phyloP scores from a whole-genome alignment of 2,113 vertebrate genomes.

The Hyaena hyaena region DNA sequence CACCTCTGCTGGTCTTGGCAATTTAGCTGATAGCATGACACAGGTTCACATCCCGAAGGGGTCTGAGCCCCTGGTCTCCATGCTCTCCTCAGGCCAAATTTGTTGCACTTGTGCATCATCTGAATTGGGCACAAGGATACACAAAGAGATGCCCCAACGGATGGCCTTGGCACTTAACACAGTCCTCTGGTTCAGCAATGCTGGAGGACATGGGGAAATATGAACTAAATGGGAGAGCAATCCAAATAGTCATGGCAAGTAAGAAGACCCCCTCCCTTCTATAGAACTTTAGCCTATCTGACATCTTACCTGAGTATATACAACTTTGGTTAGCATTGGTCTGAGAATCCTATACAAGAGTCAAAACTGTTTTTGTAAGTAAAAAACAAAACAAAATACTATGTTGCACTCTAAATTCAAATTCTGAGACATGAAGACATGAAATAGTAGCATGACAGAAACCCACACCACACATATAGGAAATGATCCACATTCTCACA shows the following conservation, averaged over 20 bases:
- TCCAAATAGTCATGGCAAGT: neutral
- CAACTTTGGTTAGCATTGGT: neutral
- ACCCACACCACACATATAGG: neutral
- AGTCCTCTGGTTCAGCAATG: neutral
- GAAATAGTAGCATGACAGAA: neutral
- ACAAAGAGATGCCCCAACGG: neutral
- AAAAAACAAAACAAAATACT: neutral
- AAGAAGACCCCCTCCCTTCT: neutral
- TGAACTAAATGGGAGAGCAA: neutral
- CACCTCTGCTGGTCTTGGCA: neutral
- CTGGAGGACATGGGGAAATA: neutral
- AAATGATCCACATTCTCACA: neutral
- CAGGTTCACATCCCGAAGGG: neutral
- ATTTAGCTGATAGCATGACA: neutral
- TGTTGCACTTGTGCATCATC: fast-evolving
- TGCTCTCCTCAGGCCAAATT: neutral
- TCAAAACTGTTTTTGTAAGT: neutral
- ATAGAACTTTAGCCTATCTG: neutral
- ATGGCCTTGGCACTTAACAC: neutral
- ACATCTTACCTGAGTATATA: neutral
- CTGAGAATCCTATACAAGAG: neutral
- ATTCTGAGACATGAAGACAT: neutral
- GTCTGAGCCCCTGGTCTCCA: neutral
- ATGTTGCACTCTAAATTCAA: neutral
- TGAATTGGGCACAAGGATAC: neutral